Percentiles rank a stretch among this genome's conserved stretches.
Evolutionary conservation across 1,140 invertebrate species (phyloP).

Genomic region (Drosophila miranda): DNA sequence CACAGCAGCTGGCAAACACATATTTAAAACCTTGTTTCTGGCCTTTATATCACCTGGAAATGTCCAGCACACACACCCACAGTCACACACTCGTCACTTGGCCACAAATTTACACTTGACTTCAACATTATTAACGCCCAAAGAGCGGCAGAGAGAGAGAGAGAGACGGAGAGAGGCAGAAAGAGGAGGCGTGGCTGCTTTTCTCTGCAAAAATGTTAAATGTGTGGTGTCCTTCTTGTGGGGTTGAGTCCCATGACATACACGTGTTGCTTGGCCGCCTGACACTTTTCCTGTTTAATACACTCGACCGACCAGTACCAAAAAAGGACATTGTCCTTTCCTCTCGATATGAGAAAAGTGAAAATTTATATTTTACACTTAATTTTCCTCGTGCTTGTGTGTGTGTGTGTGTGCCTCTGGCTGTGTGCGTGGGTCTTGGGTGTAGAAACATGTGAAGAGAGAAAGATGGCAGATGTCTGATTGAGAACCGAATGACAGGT

Average conservation of each 20-base stretch:
- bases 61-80: conserved; percentile 15
- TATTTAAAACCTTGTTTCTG: conserved; percentile 41
- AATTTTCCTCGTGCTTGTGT: conserved; percentile 21
- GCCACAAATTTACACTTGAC: conserved; percentile 59
- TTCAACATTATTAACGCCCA: conserved; percentile 54
- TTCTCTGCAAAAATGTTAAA: conserved; percentile 7
- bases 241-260: conserved; percentile 31
- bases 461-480: too few relatives aligned
- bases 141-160: neutral
- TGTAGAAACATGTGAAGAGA: too few relatives aligned
- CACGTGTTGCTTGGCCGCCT: conserved; percentile 44
- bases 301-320: conserved; percentile 22
- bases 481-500: too few relatives aligned
- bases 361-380: conserved; percentile 36
- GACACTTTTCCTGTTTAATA: conserved; percentile 54
- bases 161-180: too few relatives aligned
- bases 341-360: conserved; percentile 24
- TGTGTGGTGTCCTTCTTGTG: conserved; percentile 5
- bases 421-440: neutral
- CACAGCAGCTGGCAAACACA: conserved; percentile 48
- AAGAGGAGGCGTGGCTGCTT: neutral
- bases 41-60: conserved; percentile 40
- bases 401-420: conserved; percentile 11
- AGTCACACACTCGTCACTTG: conserved; percentile 11
- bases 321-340: conserved; percentile 37